phyloP scores from a whole-genome alignment of 2,113 vertebrate genomes.

The Archilochus colubris region DNA sequence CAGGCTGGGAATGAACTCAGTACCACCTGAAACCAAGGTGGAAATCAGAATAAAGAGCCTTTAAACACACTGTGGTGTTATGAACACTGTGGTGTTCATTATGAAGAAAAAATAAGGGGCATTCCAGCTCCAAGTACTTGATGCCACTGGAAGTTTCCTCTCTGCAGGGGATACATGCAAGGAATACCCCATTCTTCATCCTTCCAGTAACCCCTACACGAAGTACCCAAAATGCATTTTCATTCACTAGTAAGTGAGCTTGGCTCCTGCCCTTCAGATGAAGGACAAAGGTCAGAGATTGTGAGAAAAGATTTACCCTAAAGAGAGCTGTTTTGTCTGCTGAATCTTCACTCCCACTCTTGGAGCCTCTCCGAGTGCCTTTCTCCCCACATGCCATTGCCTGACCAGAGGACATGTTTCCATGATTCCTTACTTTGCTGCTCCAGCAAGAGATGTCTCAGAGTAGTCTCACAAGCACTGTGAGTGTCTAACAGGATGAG shows the following conservation, averaged over 20 bases:
- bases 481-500: not conserved
- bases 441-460: not conserved
- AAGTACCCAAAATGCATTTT: not conserved
- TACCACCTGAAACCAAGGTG: not conserved
- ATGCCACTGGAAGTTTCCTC: not conserved
- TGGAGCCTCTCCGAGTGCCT: not conserved
- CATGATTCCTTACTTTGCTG: not conserved
- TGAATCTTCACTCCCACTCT: not conserved
- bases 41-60: not conserved
- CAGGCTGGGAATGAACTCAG: not conserved
- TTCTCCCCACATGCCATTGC: not conserved
- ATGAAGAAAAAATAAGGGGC: not conserved
- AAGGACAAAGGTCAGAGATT: not conserved
- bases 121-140: not conserved
- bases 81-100: not conserved
- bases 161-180: not conserved
- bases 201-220: not conserved
- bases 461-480: not conserved
- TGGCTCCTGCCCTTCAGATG: not conserved
- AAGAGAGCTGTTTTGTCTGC: not conserved
- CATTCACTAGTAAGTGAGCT: not conserved
- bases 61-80: not conserved
- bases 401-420: not conserved
- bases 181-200: not conserved
- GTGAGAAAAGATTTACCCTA: not conserved